Percentiles rank a stretch among this genome's conserved stretches.
Conservation (phyloP, 1,140 invertebrate genomes). For the Pseudomyrmex sp. region DNA sequence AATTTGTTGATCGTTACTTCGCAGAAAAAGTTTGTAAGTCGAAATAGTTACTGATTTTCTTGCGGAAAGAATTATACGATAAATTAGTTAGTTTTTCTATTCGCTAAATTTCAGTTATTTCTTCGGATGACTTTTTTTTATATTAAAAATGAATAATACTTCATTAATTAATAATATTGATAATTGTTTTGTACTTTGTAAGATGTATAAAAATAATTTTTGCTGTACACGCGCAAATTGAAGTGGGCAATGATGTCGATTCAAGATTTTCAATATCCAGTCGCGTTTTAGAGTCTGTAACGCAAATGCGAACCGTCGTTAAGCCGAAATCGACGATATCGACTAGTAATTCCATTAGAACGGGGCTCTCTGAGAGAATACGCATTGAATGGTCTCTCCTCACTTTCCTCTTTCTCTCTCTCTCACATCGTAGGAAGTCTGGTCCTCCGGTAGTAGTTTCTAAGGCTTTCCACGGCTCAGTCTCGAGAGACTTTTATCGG, state of each 20-base stretch:
- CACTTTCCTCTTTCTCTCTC: slow-evolving; percentile 6
- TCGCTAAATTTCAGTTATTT: too few relatives aligned
- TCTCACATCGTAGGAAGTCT: not conserved
- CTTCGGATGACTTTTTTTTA: not conserved
- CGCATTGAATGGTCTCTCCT: slow-evolving; percentile 58
- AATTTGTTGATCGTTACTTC: not conserved
- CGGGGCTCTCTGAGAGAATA: slow-evolving; percentile 54
- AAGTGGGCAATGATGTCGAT: slow-evolving; percentile 10
- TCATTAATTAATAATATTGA: not conserved
- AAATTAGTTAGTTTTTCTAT: too few relatives aligned
- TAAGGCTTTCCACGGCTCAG: slow-evolving; percentile 8
- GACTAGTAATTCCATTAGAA: slow-evolving; percentile 72
- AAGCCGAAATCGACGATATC: slow-evolving; percentile 66
- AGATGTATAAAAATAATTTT: not conserved
- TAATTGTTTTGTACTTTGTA: not conserved
- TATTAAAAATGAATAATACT: not conserved
- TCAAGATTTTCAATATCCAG: slow-evolving; percentile 46
- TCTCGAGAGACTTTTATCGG: slow-evolving; percentile 24
- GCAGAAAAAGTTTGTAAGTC: not conserved
- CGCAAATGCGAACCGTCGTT: slow-evolving; percentile 64
- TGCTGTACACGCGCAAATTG: not conserved
- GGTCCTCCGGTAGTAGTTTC: slow-evolving; percentile 41
- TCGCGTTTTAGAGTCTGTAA: slow-evolving; percentile 33
- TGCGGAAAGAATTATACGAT: not conserved
- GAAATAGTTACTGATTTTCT: slow-evolving; percentile 16